Percentiles rank a stretch among this genome's conserved stretches.
These are phyloP conservation scores for Thalpophila matura DNA, from an alignment of 2,888 invertebrate genomes.

Conservation along the genomic window DNA sequence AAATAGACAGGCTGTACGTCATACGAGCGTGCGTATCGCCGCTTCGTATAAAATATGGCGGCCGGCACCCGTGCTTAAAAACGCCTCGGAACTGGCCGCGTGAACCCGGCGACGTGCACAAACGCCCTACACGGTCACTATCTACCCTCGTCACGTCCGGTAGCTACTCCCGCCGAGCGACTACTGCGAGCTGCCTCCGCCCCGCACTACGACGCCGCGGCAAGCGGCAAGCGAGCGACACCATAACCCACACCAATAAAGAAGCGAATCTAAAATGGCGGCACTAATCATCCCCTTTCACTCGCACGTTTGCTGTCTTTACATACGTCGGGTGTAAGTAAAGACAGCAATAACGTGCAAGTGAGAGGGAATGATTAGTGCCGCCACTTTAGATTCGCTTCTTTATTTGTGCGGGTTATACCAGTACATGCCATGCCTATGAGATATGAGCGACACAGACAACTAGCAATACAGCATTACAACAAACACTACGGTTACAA, in stretches of 20 bases:
- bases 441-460: constrained; percentile 15
- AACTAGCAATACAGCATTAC: constrained; percentile 3
- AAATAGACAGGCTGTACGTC: no score
- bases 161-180: constrained; percentile 1
- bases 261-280: no score
- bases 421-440: constrained; percentile 27
- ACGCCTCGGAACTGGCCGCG: neutral
- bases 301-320: no score
- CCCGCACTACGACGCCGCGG: constrained; percentile 10
- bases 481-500: constrained; percentile 16
- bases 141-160: neutral
- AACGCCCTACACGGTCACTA: neutral
- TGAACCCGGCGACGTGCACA: neutral
- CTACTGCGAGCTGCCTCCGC: constrained; percentile 10
- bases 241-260: no score
- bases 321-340: no score
- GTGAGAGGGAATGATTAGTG: no score
- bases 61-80: neutral
- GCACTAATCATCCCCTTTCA: no score
- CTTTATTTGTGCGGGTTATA: no score
- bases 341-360: no score
- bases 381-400: no score
- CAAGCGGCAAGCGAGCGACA: constrained; percentile 31
- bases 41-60: neutral
- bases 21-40: neutral